A percentile compares a stretch with the other conserved stretches of the same genome.
Evolutionary conservation across 2,113 vertebrate genomes (phyloP).

Genomic region (Furnarius figulus): DNA sequence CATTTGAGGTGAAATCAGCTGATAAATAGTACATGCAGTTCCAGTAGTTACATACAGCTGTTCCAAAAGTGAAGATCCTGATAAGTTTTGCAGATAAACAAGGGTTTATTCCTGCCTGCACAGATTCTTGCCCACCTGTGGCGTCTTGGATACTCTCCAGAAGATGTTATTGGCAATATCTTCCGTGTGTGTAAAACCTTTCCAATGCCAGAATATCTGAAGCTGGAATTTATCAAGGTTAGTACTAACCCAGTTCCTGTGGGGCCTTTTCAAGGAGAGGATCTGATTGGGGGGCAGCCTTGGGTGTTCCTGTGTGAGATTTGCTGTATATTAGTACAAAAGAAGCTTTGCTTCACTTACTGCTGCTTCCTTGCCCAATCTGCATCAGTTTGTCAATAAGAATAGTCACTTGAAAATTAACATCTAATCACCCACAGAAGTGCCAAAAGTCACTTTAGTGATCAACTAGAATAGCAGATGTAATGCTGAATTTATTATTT

Average conservation of each 20-base stretch:
- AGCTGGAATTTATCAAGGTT: constrained; percentile 98
- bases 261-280: background rate
- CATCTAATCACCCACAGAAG: background rate
- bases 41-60: background rate
- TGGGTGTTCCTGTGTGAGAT: background rate
- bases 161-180: constrained; percentile 95
- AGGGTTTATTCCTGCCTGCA: background rate
- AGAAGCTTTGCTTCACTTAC: background rate
- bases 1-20: background rate
- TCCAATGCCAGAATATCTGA: constrained; percentile 95
- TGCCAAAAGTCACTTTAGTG: background rate
- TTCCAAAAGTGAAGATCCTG: background rate
- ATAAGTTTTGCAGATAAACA: background rate
- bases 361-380: background rate
- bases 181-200: constrained; percentile 97
- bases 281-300: background rate
- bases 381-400: background rate
- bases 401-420: background rate
- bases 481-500: background rate
- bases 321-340: background rate
- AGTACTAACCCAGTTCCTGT: background rate
- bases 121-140: constrained; percentile 93
- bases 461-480: background rate
- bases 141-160: constrained; percentile 94
- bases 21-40: background rate